phyloP scores from a whole-genome alignment of 2,113 vertebrate genomes.

The Cyprinus carpio region DNA sequence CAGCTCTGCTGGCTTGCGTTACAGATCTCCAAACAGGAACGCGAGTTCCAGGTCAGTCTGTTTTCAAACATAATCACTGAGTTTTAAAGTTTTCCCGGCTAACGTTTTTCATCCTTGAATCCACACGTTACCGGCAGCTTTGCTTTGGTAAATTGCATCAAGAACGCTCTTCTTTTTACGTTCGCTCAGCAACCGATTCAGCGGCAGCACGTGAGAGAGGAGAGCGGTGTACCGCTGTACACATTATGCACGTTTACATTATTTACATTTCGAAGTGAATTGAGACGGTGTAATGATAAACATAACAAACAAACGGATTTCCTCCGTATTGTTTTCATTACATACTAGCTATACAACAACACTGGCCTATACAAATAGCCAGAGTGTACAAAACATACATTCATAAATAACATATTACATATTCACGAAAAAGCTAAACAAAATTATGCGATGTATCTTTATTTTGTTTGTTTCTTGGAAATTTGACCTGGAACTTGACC shows the following conservation, averaged over 20 bases:
- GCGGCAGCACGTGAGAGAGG: conserved; percentile 24
- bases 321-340: neutral
- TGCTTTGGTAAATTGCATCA: no score
- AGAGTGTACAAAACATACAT: neutral
- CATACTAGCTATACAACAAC: neutral
- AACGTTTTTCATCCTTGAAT: no score
- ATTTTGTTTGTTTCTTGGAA: no score
- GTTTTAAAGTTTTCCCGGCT: no score
- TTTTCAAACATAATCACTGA: neutral
- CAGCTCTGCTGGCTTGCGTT: neutral
- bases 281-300: neutral
- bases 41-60: neutral
- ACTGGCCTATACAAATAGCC: neutral
- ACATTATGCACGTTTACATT: neutral
- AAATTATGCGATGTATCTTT: neutral
- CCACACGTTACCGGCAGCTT: no score
- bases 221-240: neutral
- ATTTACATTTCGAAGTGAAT: neutral
- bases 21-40: no score
- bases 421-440: neutral
- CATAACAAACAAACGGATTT: no score
- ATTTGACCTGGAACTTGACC: no score
- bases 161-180: no score
- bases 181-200: conserved; percentile 46
- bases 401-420: neutral